Conservation (phyloP, 1,140 invertebrate species). For the Galendromus occidentalis region DNA sequence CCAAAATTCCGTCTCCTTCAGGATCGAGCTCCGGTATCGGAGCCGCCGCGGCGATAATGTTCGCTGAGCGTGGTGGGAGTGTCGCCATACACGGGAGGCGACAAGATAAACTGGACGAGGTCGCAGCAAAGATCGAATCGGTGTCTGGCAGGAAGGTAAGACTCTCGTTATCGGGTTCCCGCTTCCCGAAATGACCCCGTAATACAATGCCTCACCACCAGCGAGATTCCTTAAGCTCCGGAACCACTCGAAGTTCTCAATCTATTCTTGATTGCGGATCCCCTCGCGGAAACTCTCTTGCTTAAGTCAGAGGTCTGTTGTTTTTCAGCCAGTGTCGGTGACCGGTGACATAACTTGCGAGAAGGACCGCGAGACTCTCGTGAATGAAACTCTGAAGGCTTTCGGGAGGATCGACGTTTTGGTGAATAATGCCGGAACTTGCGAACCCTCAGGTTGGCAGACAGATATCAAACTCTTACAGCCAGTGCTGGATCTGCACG, state of each 20-base stretch:
- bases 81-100: background rate
- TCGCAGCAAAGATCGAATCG: background rate
- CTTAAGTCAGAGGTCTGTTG: no score
- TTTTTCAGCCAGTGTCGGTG: background rate
- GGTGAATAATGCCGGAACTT: background rate
- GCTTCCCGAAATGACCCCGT: no score
- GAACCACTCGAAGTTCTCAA: no score
- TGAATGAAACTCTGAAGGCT: background rate
- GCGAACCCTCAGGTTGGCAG: background rate
- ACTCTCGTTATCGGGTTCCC: no score
- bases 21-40: constrained; percentile 7
- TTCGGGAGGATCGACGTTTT: background rate
- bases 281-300: no score
- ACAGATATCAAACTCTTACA: background rate
- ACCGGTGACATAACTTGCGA: background rate
- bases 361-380: background rate
- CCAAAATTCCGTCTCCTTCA: background rate
- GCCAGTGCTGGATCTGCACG: background rate
- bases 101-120: background rate
- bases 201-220: no score
- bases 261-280: no score
- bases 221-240: no score
- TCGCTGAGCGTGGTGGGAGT: background rate
- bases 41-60: background rate
- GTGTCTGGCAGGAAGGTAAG: background rate